Evolutionary conservation across 2,797 vertebrate genomes (phyloP).

Genomic region (Acridotheres tristis): DNA sequence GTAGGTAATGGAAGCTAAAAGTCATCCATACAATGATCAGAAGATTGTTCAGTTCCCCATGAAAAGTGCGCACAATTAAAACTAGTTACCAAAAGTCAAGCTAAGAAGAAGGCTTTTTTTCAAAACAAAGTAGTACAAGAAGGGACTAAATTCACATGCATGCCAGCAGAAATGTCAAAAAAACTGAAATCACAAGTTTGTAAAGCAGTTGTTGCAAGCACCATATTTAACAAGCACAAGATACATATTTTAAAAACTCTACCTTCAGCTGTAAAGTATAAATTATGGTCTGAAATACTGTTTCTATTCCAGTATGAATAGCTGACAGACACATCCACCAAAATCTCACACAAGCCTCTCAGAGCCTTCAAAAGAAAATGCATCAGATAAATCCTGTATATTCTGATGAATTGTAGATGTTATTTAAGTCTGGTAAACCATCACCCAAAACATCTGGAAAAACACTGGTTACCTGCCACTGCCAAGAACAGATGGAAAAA

Average conservation of each 20-base stretch:
- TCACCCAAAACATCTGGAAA: not conserved
- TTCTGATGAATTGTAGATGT: not conserved
- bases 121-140: not conserved
- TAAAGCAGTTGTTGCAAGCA: slow-evolving; percentile 38
- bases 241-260: not conserved
- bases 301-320: not conserved
- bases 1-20: not conserved
- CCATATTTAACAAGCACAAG: slow-evolving; percentile 1
- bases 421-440: not conserved
- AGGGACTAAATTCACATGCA: not conserved
- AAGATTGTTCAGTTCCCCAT: not conserved
- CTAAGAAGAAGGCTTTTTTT: not conserved
- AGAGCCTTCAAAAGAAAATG: not conserved
- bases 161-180: slow-evolving; percentile 31
- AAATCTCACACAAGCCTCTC: not conserved
- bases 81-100: not conserved
- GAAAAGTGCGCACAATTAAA: not conserved
- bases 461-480: not conserved
- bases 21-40: not conserved
- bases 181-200: slow-evolving; percentile 22
- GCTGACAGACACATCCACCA: slow-evolving; percentile 12
- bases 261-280: not conserved
- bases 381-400: not conserved
- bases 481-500: not conserved
- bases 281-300: slow-evolving; percentile 8